Evolutionary conservation across 1,140 invertebrate species (phyloP).

Genomic region (Macrobrachium nipponense): DNA sequence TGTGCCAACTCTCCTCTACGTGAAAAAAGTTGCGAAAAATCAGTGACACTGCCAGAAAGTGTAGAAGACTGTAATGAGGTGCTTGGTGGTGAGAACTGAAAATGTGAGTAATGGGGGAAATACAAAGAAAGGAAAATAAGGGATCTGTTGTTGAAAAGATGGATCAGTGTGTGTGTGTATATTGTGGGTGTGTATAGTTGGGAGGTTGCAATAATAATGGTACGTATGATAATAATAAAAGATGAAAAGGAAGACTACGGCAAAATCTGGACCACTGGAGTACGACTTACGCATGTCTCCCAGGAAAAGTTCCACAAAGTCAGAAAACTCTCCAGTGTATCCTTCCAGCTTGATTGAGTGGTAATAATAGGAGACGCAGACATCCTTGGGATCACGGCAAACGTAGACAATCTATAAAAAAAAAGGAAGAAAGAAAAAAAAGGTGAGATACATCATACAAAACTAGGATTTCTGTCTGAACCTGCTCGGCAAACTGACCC

Average conservation of each 20-base stretch:
- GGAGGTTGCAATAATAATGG: not conserved
- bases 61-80: no score
- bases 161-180: no score
- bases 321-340: slow-evolving; percentile 77
- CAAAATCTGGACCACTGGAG: not conserved
- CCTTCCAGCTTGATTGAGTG: slow-evolving; percentile 82
- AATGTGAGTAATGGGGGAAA: no score
- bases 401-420: slow-evolving; percentile 85
- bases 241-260: not conserved
- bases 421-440: not conserved
- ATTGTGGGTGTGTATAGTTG: no score
- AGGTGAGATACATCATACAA: not conserved
- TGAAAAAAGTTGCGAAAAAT: no score
- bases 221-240: not conserved
- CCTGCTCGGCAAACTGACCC: not conserved
- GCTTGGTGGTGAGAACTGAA: no score
- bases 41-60: no score
- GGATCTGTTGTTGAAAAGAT: no score
- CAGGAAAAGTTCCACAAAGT: slow-evolving; percentile 84
- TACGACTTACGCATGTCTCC: slow-evolving; percentile 71
- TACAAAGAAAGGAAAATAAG: no score
- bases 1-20: no score
- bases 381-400: slow-evolving; percentile 92
- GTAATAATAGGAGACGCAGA: slow-evolving; percentile 91
- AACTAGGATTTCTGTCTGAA: not conserved